phyloP scores from a whole-genome alignment of 2,113 vertebrate genomes.

The Lycocorax pyrrhopterus region DNA sequence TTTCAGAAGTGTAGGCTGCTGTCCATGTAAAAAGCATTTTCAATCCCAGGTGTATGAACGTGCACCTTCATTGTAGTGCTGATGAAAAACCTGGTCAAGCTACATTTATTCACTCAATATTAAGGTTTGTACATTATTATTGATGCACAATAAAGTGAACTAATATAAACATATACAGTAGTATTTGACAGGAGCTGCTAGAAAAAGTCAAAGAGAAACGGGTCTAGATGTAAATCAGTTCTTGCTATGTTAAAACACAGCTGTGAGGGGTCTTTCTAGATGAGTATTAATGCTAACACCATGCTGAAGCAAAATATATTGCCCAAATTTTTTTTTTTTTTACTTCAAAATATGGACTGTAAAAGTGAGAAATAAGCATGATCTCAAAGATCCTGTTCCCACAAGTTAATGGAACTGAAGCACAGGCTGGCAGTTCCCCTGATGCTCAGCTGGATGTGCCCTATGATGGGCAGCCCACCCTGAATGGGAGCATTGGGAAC shows the following conservation, averaged over 20 bases:
- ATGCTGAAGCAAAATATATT: background rate
- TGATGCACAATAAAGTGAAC: background rate
- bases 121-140: background rate
- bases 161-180: background rate
- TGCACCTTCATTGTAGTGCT: background rate
- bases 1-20: background rate
- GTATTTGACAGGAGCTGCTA: background rate
- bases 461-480: background rate
- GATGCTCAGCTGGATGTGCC: fast-evolving
- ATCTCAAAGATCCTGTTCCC: background rate
- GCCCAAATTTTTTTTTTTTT: background rate
- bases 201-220: background rate
- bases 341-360: background rate
- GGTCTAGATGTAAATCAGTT: background rate
- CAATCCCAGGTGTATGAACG: background rate
- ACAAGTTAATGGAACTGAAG: background rate
- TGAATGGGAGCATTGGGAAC: background rate
- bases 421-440: fast-evolving
- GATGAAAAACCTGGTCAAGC: background rate
- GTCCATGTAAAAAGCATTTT: background rate
- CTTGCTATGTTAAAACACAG: background rate
- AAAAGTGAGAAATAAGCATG: background rate
- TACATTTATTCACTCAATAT: background rate
- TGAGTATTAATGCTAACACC: background rate
- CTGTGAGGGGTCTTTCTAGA: background rate